Evolutionary conservation across 1,140 invertebrate genomes (phyloP).

Genomic region (Rhizoglyphus robini): DNA sequence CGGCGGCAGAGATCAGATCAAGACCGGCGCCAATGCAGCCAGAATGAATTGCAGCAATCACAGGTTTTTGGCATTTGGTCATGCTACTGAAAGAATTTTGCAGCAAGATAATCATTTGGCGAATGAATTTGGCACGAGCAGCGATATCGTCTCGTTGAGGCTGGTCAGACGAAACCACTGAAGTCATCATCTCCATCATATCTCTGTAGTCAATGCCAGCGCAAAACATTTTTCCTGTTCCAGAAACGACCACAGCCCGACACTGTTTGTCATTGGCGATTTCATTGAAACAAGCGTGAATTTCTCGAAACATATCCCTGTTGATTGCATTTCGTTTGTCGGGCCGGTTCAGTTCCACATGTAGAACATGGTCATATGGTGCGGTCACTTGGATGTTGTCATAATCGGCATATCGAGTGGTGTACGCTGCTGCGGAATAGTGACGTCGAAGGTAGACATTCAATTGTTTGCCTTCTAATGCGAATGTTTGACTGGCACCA

Average conservation of each 20-base stretch:
- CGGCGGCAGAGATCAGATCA: slow-evolving; percentile 67
- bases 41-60: slow-evolving; percentile 70
- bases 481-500: not conserved
- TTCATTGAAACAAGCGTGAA: slow-evolving; percentile 38
- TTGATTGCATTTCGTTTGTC: slow-evolving; percentile 75
- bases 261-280: slow-evolving; percentile 42
- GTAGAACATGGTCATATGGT: slow-evolving; percentile 65
- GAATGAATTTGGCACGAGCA: slow-evolving; percentile 54
- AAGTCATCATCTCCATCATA: slow-evolving; percentile 23
- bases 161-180: not conserved
- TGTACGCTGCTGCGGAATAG: slow-evolving; percentile 17
- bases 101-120: slow-evolving; percentile 49
- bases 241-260: slow-evolving; percentile 67
- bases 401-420: slow-evolving; percentile 18
- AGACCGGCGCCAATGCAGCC: slow-evolving; percentile 82
- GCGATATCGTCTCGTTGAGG: slow-evolving; percentile 59
- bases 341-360: slow-evolving; percentile 80
- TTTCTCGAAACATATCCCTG: slow-evolving; percentile 53
- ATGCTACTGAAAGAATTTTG: slow-evolving; percentile 63
- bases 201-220: slow-evolving; percentile 44
- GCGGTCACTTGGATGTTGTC: slow-evolving; percentile 49
- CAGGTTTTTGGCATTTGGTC: slow-evolving; percentile 75
- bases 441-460: slow-evolving; percentile 4
- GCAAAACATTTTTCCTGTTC: slow-evolving; percentile 60
- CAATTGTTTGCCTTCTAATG: no score